Conservation (phyloP, 2,113 vertebrate species). For the Apus apus region DNA sequence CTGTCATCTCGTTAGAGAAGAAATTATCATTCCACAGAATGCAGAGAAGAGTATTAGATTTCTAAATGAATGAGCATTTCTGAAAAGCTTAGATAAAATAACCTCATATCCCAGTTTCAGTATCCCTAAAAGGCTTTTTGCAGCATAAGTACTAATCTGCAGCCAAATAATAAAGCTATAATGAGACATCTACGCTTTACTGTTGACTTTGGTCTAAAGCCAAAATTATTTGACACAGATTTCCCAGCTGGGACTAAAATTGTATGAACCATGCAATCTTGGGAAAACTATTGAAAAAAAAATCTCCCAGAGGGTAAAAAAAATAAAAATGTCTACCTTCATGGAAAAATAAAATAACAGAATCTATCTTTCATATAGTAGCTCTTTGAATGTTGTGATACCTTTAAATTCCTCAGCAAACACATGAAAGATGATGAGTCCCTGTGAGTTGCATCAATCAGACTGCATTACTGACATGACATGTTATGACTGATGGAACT, state of each 20-base stretch:
- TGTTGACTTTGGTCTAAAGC: background rate
- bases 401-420: background rate
- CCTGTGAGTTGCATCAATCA: conserved; percentile 12
- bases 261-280: background rate
- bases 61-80: background rate
- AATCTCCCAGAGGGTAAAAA: background rate
- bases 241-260: background rate
- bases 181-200: background rate
- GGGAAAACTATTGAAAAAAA: background rate
- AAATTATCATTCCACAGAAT: background rate
- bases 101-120: background rate
- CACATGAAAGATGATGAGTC: background rate
- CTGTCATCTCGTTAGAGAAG: background rate
- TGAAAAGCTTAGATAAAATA: background rate
- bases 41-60: background rate
- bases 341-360: background rate
- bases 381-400: background rate
- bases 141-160: background rate
- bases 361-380: background rate
- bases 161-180: background rate
- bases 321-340: background rate
- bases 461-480: background rate
- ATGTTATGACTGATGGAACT: conserved; percentile 5
- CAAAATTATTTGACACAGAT: background rate
- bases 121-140: background rate